Conservation (phyloP, 2,797 vertebrate genomes). For the Brachyrhaphis roseni region DNA sequence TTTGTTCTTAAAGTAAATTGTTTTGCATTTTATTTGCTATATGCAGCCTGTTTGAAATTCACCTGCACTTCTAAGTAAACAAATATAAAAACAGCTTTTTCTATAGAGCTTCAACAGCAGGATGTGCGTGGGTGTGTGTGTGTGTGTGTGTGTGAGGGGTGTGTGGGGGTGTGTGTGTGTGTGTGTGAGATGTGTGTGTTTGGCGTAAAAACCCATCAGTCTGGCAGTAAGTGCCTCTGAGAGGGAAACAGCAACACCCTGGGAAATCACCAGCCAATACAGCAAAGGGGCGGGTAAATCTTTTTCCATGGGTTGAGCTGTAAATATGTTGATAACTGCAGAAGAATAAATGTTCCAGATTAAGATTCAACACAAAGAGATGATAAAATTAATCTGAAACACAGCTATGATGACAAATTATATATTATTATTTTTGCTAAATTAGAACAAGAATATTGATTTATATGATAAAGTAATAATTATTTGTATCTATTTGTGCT, state of each 20-base stretch:
- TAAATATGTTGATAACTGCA: conserved; percentile 49
- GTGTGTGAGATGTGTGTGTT: conserved; percentile 21
- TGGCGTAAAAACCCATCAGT: conserved; percentile 58
- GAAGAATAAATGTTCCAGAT: conserved; percentile 56
- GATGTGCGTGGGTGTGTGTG: background rate
- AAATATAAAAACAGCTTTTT: conserved; percentile 2
- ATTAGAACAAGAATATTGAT: background rate
- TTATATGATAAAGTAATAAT: background rate
- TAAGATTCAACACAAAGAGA: conserved; percentile 19
- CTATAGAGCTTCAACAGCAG: conserved; percentile 6
- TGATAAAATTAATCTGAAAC: background rate
- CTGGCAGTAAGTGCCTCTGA: conserved; percentile 65
- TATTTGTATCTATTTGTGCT: background rate
- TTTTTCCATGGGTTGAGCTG: conserved; percentile 51
- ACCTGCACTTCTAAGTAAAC: conserved; percentile 13
- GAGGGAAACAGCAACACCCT: conserved; percentile 69
- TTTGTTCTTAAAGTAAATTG: background rate
- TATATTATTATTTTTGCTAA: background rate
- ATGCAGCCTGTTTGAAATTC: conserved; percentile 10
- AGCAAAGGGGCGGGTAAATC: conserved; percentile 25
- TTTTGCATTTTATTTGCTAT: background rate
- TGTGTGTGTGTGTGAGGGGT: conserved; percentile 8
- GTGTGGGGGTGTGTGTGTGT: conserved; percentile 3
- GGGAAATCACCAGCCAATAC: conserved; percentile 64
- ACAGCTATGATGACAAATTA: background rate